phyloP scores from a whole-genome alignment of 2,797 vertebrate genomes.

The Pseudocheirus occidentalis region DNA sequence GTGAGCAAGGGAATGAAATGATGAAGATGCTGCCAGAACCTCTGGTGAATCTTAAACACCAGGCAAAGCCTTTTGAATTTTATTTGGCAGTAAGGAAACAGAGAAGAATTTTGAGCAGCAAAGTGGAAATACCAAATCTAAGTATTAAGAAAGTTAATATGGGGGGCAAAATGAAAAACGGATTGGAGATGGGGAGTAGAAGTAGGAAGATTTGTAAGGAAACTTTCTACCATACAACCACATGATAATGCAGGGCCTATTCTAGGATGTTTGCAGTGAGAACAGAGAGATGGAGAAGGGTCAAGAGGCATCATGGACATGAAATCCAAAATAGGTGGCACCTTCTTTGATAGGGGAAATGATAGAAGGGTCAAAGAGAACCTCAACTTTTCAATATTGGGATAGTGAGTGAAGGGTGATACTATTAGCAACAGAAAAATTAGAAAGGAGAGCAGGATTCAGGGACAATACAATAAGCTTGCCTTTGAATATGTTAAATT shows the following conservation, averaged over 20 bases:
- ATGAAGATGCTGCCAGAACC: background rate
- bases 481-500: background rate
- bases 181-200: background rate
- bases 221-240: background rate
- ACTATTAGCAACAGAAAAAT: background rate
- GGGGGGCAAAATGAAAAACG: background rate
- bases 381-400: background rate
- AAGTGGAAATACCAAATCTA: background rate
- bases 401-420: background rate
- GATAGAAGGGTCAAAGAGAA: background rate
- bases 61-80: background rate
- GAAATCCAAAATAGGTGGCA: background rate
- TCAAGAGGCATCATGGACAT: background rate
- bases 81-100: background rate
- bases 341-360: background rate
- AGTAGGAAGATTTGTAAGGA: background rate
- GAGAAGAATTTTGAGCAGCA: background rate
- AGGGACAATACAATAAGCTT: background rate
- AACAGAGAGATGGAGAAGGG: background rate
- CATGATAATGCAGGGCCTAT: background rate
- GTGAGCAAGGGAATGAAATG: background rate
- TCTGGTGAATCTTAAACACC: background rate
- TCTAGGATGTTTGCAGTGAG: background rate
- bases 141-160: background rate
- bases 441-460: background rate